Conservation (phyloP, 92 coral and sea anemone species). For the Palythoa grandiflora region DNA sequence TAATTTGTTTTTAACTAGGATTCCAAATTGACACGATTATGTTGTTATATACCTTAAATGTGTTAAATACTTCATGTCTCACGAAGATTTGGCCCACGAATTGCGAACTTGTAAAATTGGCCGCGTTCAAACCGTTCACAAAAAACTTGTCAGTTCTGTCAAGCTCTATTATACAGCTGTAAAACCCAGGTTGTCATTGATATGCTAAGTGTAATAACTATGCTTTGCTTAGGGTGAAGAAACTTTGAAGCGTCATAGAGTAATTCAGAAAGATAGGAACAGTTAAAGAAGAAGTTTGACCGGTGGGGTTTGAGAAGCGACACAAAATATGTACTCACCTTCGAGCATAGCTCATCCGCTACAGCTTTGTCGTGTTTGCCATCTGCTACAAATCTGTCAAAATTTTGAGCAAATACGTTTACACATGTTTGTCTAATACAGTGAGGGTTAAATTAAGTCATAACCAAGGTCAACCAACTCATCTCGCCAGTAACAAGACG, state of each 20-base stretch:
- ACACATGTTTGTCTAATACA: slow-evolving; percentile 37
- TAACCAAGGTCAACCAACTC: neutral
- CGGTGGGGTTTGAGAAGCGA: neutral
- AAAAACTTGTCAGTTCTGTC: no score
- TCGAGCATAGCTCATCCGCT: slow-evolving; percentile 31
- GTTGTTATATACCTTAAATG: no score
- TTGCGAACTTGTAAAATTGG: no score
- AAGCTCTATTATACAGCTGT: no score
- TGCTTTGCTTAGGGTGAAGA: neutral
- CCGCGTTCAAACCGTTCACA: no score
- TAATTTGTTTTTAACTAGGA: no score
- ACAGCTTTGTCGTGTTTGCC: slow-evolving; percentile 22
- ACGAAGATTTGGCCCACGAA: no score
- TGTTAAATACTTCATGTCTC: no score
- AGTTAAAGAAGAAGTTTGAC: neutral
- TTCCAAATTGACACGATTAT: no score
- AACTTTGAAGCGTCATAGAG: neutral
- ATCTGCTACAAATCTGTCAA: slow-evolving; percentile 38
- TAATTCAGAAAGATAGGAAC: neutral
- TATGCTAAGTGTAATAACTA: no score
- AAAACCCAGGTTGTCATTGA: no score
- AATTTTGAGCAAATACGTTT: slow-evolving; percentile 21
- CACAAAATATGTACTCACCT: slow-evolving; percentile 18
- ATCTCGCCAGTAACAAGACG: neutral
- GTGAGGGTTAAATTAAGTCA: neutral